These are phyloP conservation scores for Sthenelais limicola DNA, from an alignment of 2,888 invertebrate species.

Conservation along the genomic window DNA sequence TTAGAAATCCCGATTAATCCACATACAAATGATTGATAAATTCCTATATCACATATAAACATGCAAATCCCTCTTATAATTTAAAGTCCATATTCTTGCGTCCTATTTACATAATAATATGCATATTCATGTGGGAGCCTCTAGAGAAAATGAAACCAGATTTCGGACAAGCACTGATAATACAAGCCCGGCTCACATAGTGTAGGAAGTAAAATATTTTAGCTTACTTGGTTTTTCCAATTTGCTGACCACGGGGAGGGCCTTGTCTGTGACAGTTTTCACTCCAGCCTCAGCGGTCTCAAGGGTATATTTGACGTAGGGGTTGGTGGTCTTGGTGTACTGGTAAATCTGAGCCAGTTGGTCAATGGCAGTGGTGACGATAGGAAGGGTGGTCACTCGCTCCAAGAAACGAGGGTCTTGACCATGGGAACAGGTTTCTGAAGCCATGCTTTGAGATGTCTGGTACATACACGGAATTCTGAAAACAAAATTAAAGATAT, in stretches of 20 bases:
- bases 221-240: conserved; percentile 79
- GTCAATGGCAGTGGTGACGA: conserved; percentile 84
- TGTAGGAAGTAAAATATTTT: too few relatives aligned
- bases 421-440: background rate
- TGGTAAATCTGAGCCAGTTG: conserved; percentile 84
- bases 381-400: conserved; percentile 76
- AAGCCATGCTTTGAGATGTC: conserved; percentile 11
- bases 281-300: conserved; percentile 77
- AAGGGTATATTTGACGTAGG: conserved; percentile 65
- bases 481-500: too few relatives aligned
- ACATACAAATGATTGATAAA: too few relatives aligned
- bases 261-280: conserved; percentile 81
- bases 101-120: too few relatives aligned
- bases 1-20: too few relatives aligned
- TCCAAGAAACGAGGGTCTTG: conserved; percentile 42
- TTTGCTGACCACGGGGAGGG: conserved; percentile 80
- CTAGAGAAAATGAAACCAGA: too few relatives aligned
- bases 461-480: conserved; percentile 29
- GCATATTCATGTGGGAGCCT: too few relatives aligned
- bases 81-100: too few relatives aligned
- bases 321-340: conserved; percentile 79
- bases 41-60: too few relatives aligned
- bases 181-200: too few relatives aligned
- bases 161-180: too few relatives aligned
- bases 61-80: too few relatives aligned